phyloP scores from a whole-genome alignment of 2,888 invertebrate genomes.

The Teleiodes luculella region DNA sequence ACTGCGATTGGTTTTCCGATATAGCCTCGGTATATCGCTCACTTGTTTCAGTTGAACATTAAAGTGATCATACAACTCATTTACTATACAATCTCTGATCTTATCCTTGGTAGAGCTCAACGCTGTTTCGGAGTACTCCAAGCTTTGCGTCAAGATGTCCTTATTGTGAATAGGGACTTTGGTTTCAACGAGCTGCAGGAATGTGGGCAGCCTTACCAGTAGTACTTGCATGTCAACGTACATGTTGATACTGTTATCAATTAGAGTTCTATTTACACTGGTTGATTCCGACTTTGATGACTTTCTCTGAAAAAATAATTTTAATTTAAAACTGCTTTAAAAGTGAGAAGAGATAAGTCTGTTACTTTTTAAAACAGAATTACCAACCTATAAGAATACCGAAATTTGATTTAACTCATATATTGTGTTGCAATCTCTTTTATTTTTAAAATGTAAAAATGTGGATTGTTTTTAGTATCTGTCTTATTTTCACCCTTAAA shows the following conservation, averaged over 20 bases:
- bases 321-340: neutral
- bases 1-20: conserved; percentile 93
- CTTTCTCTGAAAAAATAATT: conserved; percentile 46
- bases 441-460: too few relatives aligned
- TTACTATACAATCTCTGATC: conserved; percentile 61
- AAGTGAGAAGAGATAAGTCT: too few relatives aligned
- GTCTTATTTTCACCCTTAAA: too few relatives aligned
- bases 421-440: too few relatives aligned
- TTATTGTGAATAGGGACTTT: conserved; percentile 47
- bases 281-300: conserved; percentile 46
- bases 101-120: conserved; percentile 47
- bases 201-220: conserved; percentile 47
- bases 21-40: conserved; percentile 94
- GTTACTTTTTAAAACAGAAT: too few relatives aligned
- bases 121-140: conserved; percentile 45
- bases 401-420: too few relatives aligned
- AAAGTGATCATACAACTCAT: conserved; percentile 62
- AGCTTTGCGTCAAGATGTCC: conserved; percentile 46
- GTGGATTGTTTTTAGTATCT: too few relatives aligned
- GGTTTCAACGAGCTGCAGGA: conserved; percentile 45
- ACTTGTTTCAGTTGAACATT: conserved; percentile 86
- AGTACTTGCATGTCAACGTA: conserved; percentile 54
- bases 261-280: conserved; percentile 53
- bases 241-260: conserved; percentile 61
- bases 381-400: too few relatives aligned